Evolutionary conservation across 2,113 vertebrate species (phyloP), one percentile per base, ranked within the genome.

Genomic region (Coturnix japonica): DNA sequence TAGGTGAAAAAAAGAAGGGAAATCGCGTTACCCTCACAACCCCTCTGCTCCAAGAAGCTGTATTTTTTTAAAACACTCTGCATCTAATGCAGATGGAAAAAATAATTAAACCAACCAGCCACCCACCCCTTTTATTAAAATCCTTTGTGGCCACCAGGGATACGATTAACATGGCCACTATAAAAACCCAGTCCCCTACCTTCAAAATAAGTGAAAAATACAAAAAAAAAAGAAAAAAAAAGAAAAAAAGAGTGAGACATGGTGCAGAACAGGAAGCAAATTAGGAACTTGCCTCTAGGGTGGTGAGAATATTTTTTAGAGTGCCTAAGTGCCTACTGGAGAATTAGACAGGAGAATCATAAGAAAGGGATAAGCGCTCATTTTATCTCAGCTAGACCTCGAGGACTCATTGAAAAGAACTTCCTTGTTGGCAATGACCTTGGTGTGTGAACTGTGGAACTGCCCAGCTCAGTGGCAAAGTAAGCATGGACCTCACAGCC

Each of bases 61-160:
- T 81, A 94, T 79, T 95, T 93, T 93, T 91, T 96, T 96, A 93
- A 97, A 96, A 91, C 95, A 95, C 94, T 95, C 92, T 96, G 95
- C 93, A 93, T 77, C 77, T 35, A 93, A 92, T 94, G 95, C 94
- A 96, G 92, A 96, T 94, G 91, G 95, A 92, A 93, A 89, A 96
- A 96, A 96, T 95, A 95, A 97, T 95, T 96, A 96, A n/a, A n/a
- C n/a, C n/a, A 93, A 73, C 74, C 88, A 94, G 85, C 94, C 93
- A 95, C 94, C 84, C 89, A 95, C 91, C 80, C 92, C 81, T 91
- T 95, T 96, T 96, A 97, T 97, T 96, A 96, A 96, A 97, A 85
- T 91, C 82, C 90, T 96, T 90, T 89, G 89, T 91, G 92, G 88
- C 92, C 81, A 95, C 95, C 94, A 95, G 95, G 87, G 76, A 95